Evolutionary conservation across 1,140 invertebrate genomes (phyloP).

Genomic region (Uloborus diversus): DNA sequence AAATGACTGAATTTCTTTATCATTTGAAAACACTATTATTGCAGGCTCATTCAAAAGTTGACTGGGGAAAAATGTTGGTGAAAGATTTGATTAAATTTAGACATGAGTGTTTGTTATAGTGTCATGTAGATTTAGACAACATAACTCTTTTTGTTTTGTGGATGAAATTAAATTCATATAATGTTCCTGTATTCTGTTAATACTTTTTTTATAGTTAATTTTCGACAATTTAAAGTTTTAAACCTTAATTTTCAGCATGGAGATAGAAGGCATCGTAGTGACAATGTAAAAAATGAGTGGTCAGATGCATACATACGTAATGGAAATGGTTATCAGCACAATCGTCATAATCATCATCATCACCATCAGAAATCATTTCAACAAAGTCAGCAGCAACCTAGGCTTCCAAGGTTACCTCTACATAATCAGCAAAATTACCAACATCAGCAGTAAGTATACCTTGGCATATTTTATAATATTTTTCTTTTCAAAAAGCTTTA

Average conservation of each 20-base stretch:
- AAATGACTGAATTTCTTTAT: too few species aligned
- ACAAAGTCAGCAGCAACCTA: constrained; percentile 36
- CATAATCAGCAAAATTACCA: constrained; percentile 52
- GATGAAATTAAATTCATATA: too few species aligned
- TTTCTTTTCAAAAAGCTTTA: not conserved
- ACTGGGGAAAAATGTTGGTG: too few species aligned
- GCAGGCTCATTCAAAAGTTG: too few species aligned
- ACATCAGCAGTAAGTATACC: constrained; percentile 42
- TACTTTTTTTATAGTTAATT: not conserved
- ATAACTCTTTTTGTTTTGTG: too few species aligned
- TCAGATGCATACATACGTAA: constrained; percentile 32
- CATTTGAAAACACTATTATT: too few species aligned
- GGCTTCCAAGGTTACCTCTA: constrained; percentile 49
- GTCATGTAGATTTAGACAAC: too few species aligned
- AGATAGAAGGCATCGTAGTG: constrained; percentile 25
- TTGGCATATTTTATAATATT: not conserved
- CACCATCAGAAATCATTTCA: constrained; percentile 21
- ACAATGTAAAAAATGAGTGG: constrained; percentile 36
- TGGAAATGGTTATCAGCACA: constrained; percentile 21
- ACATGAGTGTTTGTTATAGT: too few species aligned
- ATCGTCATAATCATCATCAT: constrained; percentile 32
- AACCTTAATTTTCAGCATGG: constrained; percentile 1
- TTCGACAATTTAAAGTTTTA: not conserved
- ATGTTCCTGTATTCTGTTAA: not conserved
- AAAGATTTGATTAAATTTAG: too few species aligned